These are phyloP conservation scores for Oxytorus armatus DNA, from an alignment of 2,888 invertebrate species.

Conservation along the genomic window DNA sequence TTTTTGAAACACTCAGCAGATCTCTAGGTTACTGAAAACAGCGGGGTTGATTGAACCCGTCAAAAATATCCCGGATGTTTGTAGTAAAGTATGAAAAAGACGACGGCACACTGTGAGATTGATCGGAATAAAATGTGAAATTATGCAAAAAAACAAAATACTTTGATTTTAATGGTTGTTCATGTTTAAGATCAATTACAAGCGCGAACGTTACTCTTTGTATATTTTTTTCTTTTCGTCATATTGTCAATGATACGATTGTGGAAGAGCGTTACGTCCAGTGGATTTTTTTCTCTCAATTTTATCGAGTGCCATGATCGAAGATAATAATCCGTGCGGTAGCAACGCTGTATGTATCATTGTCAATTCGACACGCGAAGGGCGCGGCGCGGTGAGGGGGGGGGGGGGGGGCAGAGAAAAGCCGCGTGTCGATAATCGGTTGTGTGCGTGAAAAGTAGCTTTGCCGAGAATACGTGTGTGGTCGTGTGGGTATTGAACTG, in stretches of 20 bases:
- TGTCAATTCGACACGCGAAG: slow-evolving; percentile 49
- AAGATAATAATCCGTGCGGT: slow-evolving; percentile 60
- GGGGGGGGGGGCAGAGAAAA: too few relatives aligned
- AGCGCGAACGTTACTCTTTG: background rate
- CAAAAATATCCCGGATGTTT: too few relatives aligned
- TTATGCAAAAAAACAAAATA: too few relatives aligned
- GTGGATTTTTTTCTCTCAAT: slow-evolving; percentile 7
- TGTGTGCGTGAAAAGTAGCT: slow-evolving; percentile 36
- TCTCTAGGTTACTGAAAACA: too few relatives aligned
- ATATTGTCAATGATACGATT: slow-evolving; percentile 26
- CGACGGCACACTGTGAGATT: too few relatives aligned
- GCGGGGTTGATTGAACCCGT: too few relatives aligned
- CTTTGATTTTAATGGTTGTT: too few relatives aligned
- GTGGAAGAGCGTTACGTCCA: slow-evolving; percentile 19
- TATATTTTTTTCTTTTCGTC: slow-evolving; percentile 7
- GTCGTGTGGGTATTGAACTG: slow-evolving; percentile 25
- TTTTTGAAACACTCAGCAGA: too few relatives aligned
- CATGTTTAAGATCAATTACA: background rate
- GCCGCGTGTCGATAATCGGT: slow-evolving; percentile 61
- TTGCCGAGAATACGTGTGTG: slow-evolving; percentile 28
- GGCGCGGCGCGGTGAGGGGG: too few relatives aligned
- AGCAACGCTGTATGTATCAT: slow-evolving; percentile 37
- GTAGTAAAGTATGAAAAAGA: too few relatives aligned
- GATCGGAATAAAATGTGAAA: too few relatives aligned
- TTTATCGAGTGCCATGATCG: slow-evolving; percentile 50